phyloP scores from a whole-genome alignment of 2,113 vertebrate genomes.

The Dascyllus trimaculatus region DNA sequence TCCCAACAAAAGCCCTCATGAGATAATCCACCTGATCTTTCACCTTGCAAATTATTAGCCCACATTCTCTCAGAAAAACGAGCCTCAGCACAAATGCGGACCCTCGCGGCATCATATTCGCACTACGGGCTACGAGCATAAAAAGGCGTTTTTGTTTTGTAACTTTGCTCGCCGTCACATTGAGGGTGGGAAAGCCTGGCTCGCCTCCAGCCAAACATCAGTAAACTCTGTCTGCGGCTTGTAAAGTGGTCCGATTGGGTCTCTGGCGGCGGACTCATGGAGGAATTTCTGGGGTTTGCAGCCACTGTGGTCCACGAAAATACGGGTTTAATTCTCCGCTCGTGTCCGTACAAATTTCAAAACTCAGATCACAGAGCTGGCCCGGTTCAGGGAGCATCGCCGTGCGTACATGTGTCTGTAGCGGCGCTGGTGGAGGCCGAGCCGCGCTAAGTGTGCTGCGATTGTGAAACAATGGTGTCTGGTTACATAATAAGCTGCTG shows the following conservation, averaged over 20 bases:
- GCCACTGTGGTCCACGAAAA: conserved; percentile 39
- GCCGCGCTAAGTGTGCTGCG: conserved; percentile 83
- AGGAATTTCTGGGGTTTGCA: conserved; percentile 50
- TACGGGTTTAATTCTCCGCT: conserved; percentile 13
- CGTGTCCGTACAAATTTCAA: conserved; percentile 48
- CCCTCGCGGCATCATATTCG: not conserved
- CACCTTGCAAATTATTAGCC: not conserved
- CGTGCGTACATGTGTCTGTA: conserved; percentile 27
- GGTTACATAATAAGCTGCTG: conserved; percentile 86
- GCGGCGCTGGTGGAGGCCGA: conserved; percentile 30
- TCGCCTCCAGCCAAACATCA: conserved; percentile 29
- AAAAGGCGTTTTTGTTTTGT: conserved; percentile 12
- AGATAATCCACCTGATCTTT: not conserved
- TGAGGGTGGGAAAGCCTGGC: conserved; percentile 20
- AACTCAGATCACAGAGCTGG: conserved; percentile 6
- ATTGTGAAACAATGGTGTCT: conserved; percentile 86
- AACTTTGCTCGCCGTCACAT: conserved; percentile 15
- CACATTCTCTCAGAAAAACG: not conserved
- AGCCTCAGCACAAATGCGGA: not conserved
- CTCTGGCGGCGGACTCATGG: conserved; percentile 14
- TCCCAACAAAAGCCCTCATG: not conserved
- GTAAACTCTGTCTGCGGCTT: conserved; percentile 50
- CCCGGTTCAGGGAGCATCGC: not conserved
- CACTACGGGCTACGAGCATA: not conserved
- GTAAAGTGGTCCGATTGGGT: conserved; percentile 38